phyloP scores from a whole-genome alignment of 2,888 invertebrate species.

The Diarsia rubi region DNA sequence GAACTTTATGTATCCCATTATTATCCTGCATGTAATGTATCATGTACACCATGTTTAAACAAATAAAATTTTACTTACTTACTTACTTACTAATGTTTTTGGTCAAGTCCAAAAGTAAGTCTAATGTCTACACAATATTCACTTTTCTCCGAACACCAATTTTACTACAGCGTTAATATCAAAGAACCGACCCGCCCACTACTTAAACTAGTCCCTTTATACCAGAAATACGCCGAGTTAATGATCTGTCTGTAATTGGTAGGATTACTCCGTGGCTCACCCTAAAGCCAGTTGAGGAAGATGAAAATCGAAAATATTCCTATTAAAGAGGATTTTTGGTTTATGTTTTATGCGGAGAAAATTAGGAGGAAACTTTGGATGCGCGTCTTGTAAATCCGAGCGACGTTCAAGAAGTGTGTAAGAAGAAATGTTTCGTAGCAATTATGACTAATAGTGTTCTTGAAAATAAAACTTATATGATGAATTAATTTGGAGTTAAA shows the following conservation, averaged over 20 bases:
- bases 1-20: too few species aligned
- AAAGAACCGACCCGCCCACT: constrained; percentile 26
- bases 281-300: constrained; percentile 42
- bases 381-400: background rate
- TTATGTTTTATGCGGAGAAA: constrained; percentile 13
- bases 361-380: background rate
- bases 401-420: background rate
- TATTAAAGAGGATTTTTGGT: constrained; percentile 30
- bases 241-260: constrained; percentile 71
- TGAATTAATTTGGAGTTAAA: too few species aligned
- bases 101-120: background rate
- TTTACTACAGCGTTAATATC: constrained; percentile 19
- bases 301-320: constrained; percentile 46
- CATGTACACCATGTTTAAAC: too few species aligned
- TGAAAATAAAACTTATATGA: too few species aligned
- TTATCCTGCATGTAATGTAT: too few species aligned
- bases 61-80: too few species aligned
- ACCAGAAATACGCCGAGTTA: constrained; percentile 62
- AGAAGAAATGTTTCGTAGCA: background rate
- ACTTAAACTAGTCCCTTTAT: constrained; percentile 49
- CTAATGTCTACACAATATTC: too few species aligned
- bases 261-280: constrained; percentile 64
- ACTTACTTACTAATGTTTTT: too few species aligned
- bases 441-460: background rate
- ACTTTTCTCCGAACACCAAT: background rate